A percentile compares a stretch with the other conserved stretches of the same genome.
These are phyloP conservation scores for Xyliphius kryptos DNA, from an alignment of 2,113 vertebrate genomes.

Conservation along the genomic window DNA sequence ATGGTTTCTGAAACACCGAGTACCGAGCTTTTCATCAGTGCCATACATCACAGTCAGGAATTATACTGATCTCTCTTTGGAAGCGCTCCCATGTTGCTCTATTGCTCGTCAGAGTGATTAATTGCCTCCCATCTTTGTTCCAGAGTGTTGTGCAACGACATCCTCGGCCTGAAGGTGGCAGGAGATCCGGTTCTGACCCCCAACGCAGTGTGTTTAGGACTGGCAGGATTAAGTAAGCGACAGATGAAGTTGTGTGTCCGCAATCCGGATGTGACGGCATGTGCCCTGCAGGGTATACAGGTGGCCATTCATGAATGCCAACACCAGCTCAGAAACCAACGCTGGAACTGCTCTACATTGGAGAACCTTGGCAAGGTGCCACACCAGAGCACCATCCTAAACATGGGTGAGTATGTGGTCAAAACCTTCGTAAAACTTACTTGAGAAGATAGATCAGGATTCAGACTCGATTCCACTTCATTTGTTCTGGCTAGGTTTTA, in stretches of 20 bases:
- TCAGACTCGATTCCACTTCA: too few species aligned
- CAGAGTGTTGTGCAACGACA: constrained; percentile 81
- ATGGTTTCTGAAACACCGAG: too few species aligned
- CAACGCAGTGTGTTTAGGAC: constrained; percentile 79
- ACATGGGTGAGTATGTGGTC: constrained; percentile 69
- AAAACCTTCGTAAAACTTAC: too few species aligned
- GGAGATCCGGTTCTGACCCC: constrained; percentile 80
- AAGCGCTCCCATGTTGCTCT: constrained; percentile 10
- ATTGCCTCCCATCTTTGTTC: constrained; percentile 18
- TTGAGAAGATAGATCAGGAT: not conserved
- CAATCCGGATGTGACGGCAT: constrained; percentile 84
- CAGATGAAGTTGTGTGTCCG: constrained; percentile 82
- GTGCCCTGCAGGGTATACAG: constrained; percentile 86
- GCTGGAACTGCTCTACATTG: constrained; percentile 87
- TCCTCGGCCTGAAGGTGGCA: constrained; percentile 81
- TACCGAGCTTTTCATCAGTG: too few species aligned
- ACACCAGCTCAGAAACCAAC: constrained; percentile 80
- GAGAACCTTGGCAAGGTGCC: constrained; percentile 75
- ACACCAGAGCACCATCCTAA: constrained; percentile 79
- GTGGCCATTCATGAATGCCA: constrained; percentile 87
- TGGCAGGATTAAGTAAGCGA: constrained; percentile 77
- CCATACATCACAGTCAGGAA: too few species aligned
- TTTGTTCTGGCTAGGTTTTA: constrained; percentile 67
- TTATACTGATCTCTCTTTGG: too few species aligned
- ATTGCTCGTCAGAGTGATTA: not conserved